phyloP scores from a whole-genome alignment of 2,113 vertebrate species.

The Mormoops blainvillei region DNA sequence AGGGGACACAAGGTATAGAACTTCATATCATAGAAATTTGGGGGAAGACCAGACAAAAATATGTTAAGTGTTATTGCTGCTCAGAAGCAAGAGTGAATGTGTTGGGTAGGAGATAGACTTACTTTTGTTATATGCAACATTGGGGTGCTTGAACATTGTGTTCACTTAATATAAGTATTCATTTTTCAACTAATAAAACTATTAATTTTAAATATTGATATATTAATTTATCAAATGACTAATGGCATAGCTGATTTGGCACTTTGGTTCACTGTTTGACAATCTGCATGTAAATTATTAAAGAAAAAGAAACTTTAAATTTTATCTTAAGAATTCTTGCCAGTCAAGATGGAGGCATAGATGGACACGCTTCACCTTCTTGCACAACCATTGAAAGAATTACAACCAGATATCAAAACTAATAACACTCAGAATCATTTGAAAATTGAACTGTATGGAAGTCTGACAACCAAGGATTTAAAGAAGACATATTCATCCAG shows the following conservation, averaged over 20 bases:
- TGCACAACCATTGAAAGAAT: no score
- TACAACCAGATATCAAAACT: no score
- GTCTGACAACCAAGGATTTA: no score
- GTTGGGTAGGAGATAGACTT: neutral
- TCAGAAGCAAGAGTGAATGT: neutral
- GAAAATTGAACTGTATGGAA: no score
- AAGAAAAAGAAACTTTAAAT: neutral
- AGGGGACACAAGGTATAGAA: neutral
- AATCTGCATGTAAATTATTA: neutral
- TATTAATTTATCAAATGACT: neutral
- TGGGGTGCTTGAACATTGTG: neutral
- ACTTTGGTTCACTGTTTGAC: neutral
- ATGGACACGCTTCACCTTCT: no score
- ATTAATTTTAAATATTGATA: neutral
- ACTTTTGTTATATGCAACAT: neutral
- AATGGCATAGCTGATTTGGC: neutral
- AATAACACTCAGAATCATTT: no score
- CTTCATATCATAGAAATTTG: neutral
- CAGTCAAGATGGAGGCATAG: no score
- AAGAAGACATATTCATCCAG: no score
- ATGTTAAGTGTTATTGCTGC: neutral
- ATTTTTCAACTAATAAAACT: neutral
- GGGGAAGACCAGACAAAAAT: neutral
- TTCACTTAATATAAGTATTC: neutral
- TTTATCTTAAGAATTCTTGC: slow-evolving; percentile 24